Percentiles rank a stretch among this genome's conserved stretches.
These are phyloP conservation scores for Campoletis sonorensis DNA, from an alignment of 1,140 invertebrate genomes.

Conservation along the genomic window DNA sequence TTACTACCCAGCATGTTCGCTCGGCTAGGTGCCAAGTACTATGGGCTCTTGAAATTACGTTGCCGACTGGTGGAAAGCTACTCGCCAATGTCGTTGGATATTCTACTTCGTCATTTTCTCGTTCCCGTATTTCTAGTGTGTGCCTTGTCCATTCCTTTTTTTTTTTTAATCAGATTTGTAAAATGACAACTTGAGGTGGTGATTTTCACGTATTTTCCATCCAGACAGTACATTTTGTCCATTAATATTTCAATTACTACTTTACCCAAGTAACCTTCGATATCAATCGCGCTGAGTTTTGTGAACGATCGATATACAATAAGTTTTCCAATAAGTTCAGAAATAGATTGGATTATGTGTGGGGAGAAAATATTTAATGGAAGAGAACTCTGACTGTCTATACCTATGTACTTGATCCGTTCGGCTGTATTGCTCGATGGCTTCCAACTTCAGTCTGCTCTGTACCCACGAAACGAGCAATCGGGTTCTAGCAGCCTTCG, in stretches of 20 bases:
- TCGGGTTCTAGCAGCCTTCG: constrained; percentile 22
- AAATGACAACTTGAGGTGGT: too few species aligned
- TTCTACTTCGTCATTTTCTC: background rate
- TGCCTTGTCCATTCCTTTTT: background rate
- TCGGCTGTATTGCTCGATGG: background rate
- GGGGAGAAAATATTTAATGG: too few species aligned
- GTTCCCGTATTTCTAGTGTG: background rate
- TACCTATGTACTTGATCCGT: background rate
- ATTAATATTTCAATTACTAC: too few species aligned
- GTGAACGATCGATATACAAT: too few species aligned
- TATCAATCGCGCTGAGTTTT: too few species aligned
- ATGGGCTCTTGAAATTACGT: constrained; percentile 7
- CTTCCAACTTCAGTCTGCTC: constrained; percentile 21
- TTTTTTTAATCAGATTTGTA: background rate
- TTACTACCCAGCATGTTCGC: constrained; percentile 14
- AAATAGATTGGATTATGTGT: too few species aligned
- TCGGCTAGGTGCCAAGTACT: constrained; percentile 40
- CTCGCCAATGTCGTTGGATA: background rate
- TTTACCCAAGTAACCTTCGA: too few species aligned
- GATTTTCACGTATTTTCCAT: too few species aligned
- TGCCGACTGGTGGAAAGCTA: background rate
- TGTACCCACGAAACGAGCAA: constrained; percentile 30
- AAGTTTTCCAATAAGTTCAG: too few species aligned
- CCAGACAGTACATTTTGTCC: too few species aligned
- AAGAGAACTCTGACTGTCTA: background rate